Evolutionary conservation across 1,140 invertebrate species (phyloP).

Genomic region (Chrysomallon squamiferum): DNA sequence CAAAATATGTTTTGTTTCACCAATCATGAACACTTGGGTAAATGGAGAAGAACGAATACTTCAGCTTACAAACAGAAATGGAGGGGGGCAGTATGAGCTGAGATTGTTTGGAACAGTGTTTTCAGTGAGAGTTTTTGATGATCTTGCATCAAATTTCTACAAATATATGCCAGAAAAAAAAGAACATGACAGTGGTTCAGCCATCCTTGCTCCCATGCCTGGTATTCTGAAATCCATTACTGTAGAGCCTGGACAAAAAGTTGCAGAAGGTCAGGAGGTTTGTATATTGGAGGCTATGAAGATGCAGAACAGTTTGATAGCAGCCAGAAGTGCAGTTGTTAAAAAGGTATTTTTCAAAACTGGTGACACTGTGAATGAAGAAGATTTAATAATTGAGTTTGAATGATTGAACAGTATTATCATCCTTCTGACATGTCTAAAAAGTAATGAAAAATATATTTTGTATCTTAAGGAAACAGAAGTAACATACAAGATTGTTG

Average conservation of each 20-base stretch:
- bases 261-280: conserved; percentile 74
- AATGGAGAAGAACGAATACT: conserved; percentile 64
- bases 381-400: conserved; percentile 72
- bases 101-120: conserved; percentile 66
- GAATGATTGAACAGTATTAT: conserved; percentile 56
- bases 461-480: no score
- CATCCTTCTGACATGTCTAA: no score
- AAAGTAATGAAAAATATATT: no score
- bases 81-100: conserved; percentile 67
- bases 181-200: conserved; percentile 65
- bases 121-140: conserved; percentile 66
- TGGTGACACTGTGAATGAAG: conserved; percentile 74
- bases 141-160: conserved; percentile 63
- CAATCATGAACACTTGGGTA: conserved; percentile 66
- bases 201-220: conserved; percentile 75
- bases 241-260: conserved; percentile 69
- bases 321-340: conserved; percentile 70
- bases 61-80: conserved; percentile 67
- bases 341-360: conserved; percentile 70
- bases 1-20: conserved; percentile 65
- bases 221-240: conserved; percentile 73
- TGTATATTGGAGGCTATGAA: conserved; percentile 81
- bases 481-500: no score
- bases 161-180: conserved; percentile 69
- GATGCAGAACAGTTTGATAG: conserved; percentile 77